Evolutionary conservation across 2,888 invertebrate genomes (phyloP), one percentile per base, ranked within the genome.

Genomic region (Cheilosia urbana): DNA sequence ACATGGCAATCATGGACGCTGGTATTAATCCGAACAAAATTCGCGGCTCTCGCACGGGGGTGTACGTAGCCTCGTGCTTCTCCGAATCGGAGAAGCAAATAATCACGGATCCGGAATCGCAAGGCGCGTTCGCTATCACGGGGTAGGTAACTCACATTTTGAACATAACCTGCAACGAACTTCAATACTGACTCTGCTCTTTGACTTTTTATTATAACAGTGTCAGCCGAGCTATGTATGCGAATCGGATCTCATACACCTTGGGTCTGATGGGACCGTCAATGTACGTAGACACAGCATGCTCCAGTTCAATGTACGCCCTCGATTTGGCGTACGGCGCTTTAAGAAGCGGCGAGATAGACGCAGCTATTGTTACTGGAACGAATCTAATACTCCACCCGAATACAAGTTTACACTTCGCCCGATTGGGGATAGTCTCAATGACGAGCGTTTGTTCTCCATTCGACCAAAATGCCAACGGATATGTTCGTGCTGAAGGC

Each of bases 231-330:
- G 96, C 97, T 7, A 97, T 98, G 97, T 94, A 97, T 89, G 96
- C 97, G 24, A 97, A 97, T 92, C 94, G 97, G 66, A 94, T 98
- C 87, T 97, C 97, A 1, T 97, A 96, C 92, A 96, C 95, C 93
- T 94, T 98, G 82, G 97, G 97, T 53, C 94, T 96, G 24, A 95
- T 95, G 88, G 97, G 98, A 1, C 98, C 97, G 0, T 97, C 97
- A 15, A 96, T 95, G 92, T 94, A 96, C 0, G 94, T 97, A 15
- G 98, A 98, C 92, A 97, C 97, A 0, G 98, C 98, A 0, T 98
- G 98, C 91, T 97, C 97, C 24, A 98, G 98, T 68, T 96, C 97
- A 19, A 93, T 97, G 71, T 95, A 96, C 88, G 97, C 97, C 0
- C 88, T 98, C 69, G 96, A 98, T 89, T 95, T 96, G 69, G 96